phyloP scores from a whole-genome alignment of 1,140 invertebrate genomes.

The Drosophila melanica region DNA sequence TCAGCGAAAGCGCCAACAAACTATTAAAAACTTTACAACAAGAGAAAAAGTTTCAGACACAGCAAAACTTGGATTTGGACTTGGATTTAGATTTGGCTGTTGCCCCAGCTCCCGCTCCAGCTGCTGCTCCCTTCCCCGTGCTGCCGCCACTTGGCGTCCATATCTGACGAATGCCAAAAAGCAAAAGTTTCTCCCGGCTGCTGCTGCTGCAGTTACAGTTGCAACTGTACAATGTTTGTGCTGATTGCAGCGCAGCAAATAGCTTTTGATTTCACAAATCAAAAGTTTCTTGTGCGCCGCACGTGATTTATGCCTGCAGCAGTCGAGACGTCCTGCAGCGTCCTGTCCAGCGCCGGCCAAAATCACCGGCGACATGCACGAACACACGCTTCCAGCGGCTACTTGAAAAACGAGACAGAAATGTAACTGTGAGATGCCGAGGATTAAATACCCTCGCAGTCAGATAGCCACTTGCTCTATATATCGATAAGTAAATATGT shows the following conservation, averaged over 20 bases:
- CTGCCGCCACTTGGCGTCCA: conserved; percentile 66
- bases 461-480: too few relatives aligned
- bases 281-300: conserved; percentile 81
- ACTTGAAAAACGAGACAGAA: not conserved
- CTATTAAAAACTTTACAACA: conserved; percentile 81
- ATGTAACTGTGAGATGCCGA: not conserved
- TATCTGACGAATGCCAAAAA: conserved; percentile 81
- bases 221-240: conserved; percentile 76
- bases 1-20: conserved; percentile 81
- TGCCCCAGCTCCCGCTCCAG: conserved; percentile 11
- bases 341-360: conserved; percentile 16
- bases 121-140: conserved; percentile 10
- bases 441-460: not conserved
- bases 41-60: conserved; percentile 72
- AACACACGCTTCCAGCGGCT: conserved; percentile 20
- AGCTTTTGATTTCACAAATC: conserved; percentile 84
- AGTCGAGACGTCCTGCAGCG: conserved; percentile 28
- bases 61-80: conserved; percentile 23
- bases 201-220: conserved; percentile 33
- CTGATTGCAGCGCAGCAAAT: conserved; percentile 84
- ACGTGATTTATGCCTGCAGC: conserved; percentile 83
- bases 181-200: conserved; percentile 67
- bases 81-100: conserved; percentile 33
- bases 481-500: too few relatives aligned
- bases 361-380: conserved; percentile 65